phyloP scores from a whole-genome alignment of 2,888 invertebrate species.

The Trichogramma dendrolimi region DNA sequence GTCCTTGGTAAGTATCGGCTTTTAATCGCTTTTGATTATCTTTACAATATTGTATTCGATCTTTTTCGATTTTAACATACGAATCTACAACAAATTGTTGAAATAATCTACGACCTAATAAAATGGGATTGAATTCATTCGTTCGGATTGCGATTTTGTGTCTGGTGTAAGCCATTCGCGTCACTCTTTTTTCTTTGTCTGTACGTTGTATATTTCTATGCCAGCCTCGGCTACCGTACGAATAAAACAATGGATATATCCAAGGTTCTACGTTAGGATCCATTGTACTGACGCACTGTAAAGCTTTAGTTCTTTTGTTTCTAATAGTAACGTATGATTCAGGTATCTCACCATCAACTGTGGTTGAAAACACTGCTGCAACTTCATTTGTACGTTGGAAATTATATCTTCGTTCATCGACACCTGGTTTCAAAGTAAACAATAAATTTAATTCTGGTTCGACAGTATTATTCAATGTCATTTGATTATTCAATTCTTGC shows the following conservation, averaged over 20 bases:
- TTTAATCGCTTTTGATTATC: constrained; percentile 23
- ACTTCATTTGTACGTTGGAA: constrained; percentile 32
- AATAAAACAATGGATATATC: constrained; percentile 32
- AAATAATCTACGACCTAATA: constrained; percentile 23
- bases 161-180: constrained; percentile 2
- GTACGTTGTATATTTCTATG: constrained; percentile 16
- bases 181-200: constrained; percentile 4
- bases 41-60: constrained; percentile 1
- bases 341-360: constrained; percentile 32
- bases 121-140: constrained; percentile 13
- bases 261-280: constrained; percentile 32
- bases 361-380: constrained; percentile 29
- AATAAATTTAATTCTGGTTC: constrained; percentile 6
- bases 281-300: constrained; percentile 28
- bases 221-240: constrained; percentile 29
- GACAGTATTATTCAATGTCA: not conserved
- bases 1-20: constrained; percentile 24
- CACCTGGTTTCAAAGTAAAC: constrained; percentile 1
- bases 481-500: too few relatives aligned
- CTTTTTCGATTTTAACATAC: constrained; percentile 10
- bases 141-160: constrained; percentile 2
- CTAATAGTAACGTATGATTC: constrained; percentile 27
- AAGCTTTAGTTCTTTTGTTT: constrained; percentile 22
- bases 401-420: constrained; percentile 24
- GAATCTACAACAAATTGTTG: constrained; percentile 27